Base-by-base conservation (phyloP, 2,113 vertebrate species). In the Eclectus roratus region DNA sequence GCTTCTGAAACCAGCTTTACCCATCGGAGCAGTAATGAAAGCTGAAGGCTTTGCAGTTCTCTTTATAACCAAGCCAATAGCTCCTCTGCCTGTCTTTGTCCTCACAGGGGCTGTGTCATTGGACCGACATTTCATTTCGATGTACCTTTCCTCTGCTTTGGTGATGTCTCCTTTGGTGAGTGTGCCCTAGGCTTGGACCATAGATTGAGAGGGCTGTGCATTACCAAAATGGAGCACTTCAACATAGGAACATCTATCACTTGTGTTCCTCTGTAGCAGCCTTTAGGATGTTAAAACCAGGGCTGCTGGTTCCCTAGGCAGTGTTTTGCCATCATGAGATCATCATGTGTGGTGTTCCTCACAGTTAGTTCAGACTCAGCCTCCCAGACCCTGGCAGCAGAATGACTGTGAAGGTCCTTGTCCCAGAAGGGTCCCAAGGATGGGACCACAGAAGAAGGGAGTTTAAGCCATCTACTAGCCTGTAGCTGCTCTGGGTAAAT, bases 101-200 rank as follows among this genome's bases (percentile, higher is more conserved):
- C 68, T 94, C 31, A 5, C 97, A 99, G 99, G 88, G 99, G 99
- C 77, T 97, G 97, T 43, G 98, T 99, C 89, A 98, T 98, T 4
- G 98, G 97, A 72, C 98, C 98, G 0, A 98, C 98, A 2, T 98
- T 99, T 79, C 97, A 99, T 80, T 99, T 99, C n/a, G 93, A 90
- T 5, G 82, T 98, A 11, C 94, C 97, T 7, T 95, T 98, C 64
- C 96, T 99, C 9, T 17, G 95, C 94, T 99, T 99, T 28, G 98
- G 98, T 7, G 98, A 99, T 9, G 95, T 99, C 85, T 98, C 98
- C 69, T 99, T 98, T 64, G 99, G 99, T 99, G 96, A 98, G 98
- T 98, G 60, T 47, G 15, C 44, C 17, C 46, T 66, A 65, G 35
- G 35, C 47, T 53, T 28, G 56, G n/a, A 37, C 27, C 41, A 0